These are phyloP conservation scores for Galaxea fascicularis DNA, from an alignment of 92 coral and sea anemone genomes.

Conservation along the genomic window DNA sequence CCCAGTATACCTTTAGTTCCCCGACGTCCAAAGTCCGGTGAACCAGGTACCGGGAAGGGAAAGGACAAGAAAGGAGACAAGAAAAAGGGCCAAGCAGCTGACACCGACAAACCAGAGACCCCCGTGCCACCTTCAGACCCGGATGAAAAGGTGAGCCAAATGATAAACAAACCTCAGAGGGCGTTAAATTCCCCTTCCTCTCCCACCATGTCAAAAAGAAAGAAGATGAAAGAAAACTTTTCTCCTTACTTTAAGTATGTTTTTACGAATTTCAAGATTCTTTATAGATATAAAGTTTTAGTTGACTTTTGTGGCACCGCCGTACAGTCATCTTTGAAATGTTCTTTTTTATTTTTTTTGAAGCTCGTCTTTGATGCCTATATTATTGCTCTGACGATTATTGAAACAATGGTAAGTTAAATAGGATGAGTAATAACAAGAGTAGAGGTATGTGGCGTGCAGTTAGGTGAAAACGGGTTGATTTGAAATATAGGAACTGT, in stretches of 20 bases:
- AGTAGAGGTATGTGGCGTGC: no score
- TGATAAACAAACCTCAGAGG: no score
- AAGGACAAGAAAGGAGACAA: constrained; percentile 91
- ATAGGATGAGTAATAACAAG: no score
- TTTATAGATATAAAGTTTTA: no score
- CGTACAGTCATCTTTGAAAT: neutral
- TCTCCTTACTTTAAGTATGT: no score
- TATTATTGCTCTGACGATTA: constrained; percentile 82
- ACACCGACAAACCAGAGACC: constrained; percentile 93
- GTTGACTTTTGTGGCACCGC: no score
- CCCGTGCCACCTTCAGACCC: constrained; percentile 96
- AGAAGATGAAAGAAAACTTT: no score
- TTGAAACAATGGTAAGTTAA: constrained; percentile 91
- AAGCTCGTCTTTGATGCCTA: constrained; percentile 96
- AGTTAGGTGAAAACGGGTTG: no score
- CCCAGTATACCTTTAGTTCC: constrained; percentile 96
- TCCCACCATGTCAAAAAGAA: no score
- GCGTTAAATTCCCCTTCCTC: no score
- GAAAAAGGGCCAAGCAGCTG: constrained; percentile 88
- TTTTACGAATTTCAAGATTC: no score
- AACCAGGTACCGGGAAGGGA: constrained; percentile 84
- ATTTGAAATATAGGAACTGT: no score
- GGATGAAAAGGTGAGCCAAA: constrained; percentile 81
- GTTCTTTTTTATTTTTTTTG: neutral
- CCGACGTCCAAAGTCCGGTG: constrained; percentile 98